A percentile compares a stretch with the other conserved stretches of the same genome.
These are phyloP conservation scores for Pituophis catenifer DNA, from an alignment of 2,113 vertebrate species.

Conservation along the genomic window DNA sequence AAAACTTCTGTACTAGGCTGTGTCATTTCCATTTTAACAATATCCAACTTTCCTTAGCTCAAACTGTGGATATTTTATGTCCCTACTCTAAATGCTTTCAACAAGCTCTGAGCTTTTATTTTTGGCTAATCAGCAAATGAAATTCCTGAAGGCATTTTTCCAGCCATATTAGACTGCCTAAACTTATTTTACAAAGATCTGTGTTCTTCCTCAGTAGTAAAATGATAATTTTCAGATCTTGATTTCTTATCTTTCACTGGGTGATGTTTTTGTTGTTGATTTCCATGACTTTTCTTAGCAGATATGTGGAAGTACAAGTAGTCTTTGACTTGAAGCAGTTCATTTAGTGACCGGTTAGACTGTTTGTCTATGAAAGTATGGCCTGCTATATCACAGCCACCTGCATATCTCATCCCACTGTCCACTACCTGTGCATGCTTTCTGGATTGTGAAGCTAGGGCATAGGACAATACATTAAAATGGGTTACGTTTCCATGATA, in stretches of 20 bases:
- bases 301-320: background rate
- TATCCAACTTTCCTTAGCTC: background rate
- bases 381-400: background rate
- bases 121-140: background rate
- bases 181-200: background rate
- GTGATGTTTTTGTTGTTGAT: background rate
- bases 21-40: background rate
- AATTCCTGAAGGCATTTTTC: background rate
- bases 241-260: background rate
- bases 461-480: background rate
- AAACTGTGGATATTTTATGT: background rate
- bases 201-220: background rate
- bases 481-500: background rate
- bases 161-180: background rate
- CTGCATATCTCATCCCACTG: background rate
- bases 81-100: background rate
- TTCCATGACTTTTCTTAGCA: background rate
- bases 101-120: background rate
- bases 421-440: background rate
- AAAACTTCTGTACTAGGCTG: background rate
- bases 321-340: background rate
- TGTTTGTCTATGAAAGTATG: background rate
- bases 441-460: background rate
- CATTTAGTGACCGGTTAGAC: background rate
- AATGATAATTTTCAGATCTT: background rate